Conservation (phyloP, 2,888 invertebrate genomes). For the Perizoma flavofasciatum region DNA sequence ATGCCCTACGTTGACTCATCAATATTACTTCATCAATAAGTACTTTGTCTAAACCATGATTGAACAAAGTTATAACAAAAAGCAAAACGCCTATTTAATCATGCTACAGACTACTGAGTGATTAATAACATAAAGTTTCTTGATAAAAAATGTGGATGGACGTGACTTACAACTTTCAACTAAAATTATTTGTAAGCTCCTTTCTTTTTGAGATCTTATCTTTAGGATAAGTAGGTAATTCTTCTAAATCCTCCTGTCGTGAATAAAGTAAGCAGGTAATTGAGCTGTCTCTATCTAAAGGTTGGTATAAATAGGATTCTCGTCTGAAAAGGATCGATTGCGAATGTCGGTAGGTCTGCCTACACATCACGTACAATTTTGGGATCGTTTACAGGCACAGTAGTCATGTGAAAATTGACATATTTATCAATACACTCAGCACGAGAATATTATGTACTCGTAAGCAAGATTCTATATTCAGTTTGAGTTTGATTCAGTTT, state of each 20-base stretch:
- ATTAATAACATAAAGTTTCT: too few relatives aligned
- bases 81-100: constrained; percentile 4
- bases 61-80: constrained; percentile 4
- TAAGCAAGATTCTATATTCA: too few relatives aligned
- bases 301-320: not conserved
- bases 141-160: not conserved
- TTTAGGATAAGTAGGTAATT: not conserved
- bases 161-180: not conserved
- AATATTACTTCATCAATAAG: constrained; percentile 14
- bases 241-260: not conserved
- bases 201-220: not conserved
- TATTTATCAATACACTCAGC: too few relatives aligned
- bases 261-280: not conserved
- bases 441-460: too few relatives aligned
- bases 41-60: constrained; percentile 17
- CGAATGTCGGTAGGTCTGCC: too few relatives aligned
- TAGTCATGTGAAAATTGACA: too few relatives aligned
- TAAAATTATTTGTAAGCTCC: not conserved
- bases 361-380: too few relatives aligned
- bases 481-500: too few relatives aligned
- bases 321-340: not conserved
- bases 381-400: too few relatives aligned
- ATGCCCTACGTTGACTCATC: constrained; percentile 15
- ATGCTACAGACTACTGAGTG: too few relatives aligned
- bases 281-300: not conserved